phyloP scores from a whole-genome alignment of 2,113 vertebrate species.

The Heteronetta atricapilla region DNA sequence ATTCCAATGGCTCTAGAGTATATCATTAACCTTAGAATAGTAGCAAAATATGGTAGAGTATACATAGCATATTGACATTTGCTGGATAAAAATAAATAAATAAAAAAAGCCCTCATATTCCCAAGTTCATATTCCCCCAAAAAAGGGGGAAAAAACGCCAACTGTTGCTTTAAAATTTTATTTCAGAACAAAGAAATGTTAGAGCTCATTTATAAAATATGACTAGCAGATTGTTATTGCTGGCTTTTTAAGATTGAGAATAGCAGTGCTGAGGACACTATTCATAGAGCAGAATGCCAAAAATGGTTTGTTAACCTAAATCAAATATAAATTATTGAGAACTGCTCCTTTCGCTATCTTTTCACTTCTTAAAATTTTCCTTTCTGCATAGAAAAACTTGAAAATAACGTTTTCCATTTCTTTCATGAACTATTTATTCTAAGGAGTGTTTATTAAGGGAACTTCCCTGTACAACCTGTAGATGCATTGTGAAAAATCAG shows the following conservation, averaged over 20 bases:
- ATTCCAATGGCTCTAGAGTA: neutral
- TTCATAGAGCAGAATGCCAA: constrained; percentile 20
- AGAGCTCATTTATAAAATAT: constrained; percentile 70
- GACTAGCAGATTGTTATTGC: constrained; percentile 50
- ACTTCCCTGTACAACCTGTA: neutral
- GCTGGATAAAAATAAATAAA: neutral
- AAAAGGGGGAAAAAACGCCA: neutral
- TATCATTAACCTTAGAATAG: neutral
- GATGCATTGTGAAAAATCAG: neutral
- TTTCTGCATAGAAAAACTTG: constrained; percentile 9
- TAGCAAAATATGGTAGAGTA: neutral
- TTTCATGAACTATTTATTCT: neutral
- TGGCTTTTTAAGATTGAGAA: constrained; percentile 55
- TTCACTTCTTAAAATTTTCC: neutral
- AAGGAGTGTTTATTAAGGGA: neutral
- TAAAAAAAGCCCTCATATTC: neutral
- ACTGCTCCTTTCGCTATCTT: neutral
- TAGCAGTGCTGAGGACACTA: constrained; percentile 21
- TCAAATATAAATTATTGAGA: constrained; percentile 50
- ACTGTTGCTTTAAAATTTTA: constrained; percentile 50
- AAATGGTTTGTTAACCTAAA: constrained; percentile 46
- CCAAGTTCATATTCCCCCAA: too few relatives aligned
- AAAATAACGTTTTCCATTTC: neutral
- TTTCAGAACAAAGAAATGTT: constrained; percentile 41
- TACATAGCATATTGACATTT: neutral